phyloP scores from a whole-genome alignment of 2,888 invertebrate genomes.

The Malthinus seriepunctatus region DNA sequence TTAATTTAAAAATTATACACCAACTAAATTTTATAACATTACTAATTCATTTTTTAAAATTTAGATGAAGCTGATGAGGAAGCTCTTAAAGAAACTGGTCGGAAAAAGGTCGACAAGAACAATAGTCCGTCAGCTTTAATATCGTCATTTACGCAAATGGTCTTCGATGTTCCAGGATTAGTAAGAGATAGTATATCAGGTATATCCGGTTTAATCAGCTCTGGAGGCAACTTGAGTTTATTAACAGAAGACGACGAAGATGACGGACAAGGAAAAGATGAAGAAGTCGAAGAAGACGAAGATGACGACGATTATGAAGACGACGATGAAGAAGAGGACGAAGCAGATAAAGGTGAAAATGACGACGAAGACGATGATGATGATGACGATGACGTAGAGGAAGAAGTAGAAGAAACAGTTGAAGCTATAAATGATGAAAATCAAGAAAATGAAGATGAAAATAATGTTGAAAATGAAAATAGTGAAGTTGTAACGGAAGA shows the following conservation, averaged over 20 bases:
- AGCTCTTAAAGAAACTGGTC: slow-evolving; percentile 1
- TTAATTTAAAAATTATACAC: no score
- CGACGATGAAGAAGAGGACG: background rate
- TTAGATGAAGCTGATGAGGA: slow-evolving; percentile 21
- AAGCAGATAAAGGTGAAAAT: background rate
- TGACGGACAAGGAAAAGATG: slow-evolving; percentile 22
- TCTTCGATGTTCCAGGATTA: slow-evolving; percentile 46
- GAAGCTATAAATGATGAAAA: background rate
- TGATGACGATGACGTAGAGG: background rate
- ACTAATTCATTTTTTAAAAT: background rate
- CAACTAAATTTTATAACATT: background rate
- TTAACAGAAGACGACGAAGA: slow-evolving; percentile 28
- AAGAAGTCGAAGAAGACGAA: slow-evolving; percentile 13
- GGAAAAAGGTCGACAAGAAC: background rate
- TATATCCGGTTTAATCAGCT: slow-evolving; percentile 44
- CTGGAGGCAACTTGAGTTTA: slow-evolving; percentile 30
- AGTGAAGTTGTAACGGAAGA: background rate
- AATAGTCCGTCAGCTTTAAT: slow-evolving; percentile 19
- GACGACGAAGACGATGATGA: background rate
- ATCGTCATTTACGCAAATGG: slow-evolving; percentile 42
- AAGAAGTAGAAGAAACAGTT: background rate
- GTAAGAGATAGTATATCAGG: slow-evolving; percentile 46
- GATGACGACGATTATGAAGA: background rate
- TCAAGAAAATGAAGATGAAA: slow-evolving; percentile 9
- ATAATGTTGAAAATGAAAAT: background rate